A percentile compares a stretch with the other conserved stretches of the same genome.
These are phyloP conservation scores for Pachycephus smyrnensis DNA, from an alignment of 2,888 invertebrate species.

Conservation along the genomic window DNA sequence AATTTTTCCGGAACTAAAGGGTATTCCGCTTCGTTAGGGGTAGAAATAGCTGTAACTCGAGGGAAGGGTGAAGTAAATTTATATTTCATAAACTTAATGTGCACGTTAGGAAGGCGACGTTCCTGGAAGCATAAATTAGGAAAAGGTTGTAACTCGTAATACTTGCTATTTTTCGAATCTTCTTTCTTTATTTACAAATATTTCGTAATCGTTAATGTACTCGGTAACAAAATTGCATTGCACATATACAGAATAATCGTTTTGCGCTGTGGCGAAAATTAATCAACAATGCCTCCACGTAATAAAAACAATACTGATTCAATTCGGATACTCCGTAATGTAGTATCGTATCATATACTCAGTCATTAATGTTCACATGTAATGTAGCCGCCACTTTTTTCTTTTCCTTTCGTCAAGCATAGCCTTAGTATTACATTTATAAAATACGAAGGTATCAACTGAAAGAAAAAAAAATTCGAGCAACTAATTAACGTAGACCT, in stretches of 20 bases:
- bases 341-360: slow-evolving; percentile 29
- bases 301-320: slow-evolving; percentile 50
- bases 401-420: slow-evolving; percentile 27
- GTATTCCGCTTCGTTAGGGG: too few relatives aligned
- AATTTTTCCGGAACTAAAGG: too few relatives aligned
- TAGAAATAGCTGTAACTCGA: too few relatives aligned
- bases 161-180: slow-evolving; percentile 18
- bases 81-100: too few relatives aligned
- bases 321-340: slow-evolving; percentile 16
- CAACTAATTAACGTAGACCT: slow-evolving; percentile 21
- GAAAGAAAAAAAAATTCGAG: slow-evolving; percentile 5
- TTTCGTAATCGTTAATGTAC: slow-evolving; percentile 54
- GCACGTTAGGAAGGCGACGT: too few relatives aligned
- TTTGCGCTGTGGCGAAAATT: slow-evolving; percentile 51
- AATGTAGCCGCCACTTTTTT: slow-evolving; percentile 31
- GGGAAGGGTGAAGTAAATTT: too few relatives aligned
- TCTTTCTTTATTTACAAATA: slow-evolving; percentile 61
- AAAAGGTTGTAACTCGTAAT: too few relatives aligned
- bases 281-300: slow-evolving; percentile 47
- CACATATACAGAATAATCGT: slow-evolving; percentile 59
- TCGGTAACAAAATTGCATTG: slow-evolving; percentile 63
- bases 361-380: slow-evolving; percentile 46
- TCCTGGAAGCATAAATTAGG: too few relatives aligned
- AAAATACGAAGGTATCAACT: slow-evolving; percentile 18
- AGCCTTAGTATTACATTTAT: slow-evolving; percentile 30